A percentile compares a stretch with the other conserved stretches of the same genome.
phyloP scores from a whole-genome alignment of 2,113 vertebrate species.

The Psilopsiagon aymara region DNA sequence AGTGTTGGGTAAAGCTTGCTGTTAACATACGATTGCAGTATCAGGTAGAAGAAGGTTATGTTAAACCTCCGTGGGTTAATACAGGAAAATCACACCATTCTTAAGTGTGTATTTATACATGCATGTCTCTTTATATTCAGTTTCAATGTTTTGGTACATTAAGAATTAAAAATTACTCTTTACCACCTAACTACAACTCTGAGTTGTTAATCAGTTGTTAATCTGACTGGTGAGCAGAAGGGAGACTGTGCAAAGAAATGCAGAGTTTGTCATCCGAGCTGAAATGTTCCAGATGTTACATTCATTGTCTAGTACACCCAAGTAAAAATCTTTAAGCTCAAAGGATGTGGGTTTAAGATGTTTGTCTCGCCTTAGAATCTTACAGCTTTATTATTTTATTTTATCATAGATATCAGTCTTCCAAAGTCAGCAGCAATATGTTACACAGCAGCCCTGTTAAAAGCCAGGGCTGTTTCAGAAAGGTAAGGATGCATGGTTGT shows the following conservation, averaged over 20 bases:
- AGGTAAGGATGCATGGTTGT: slow-evolving; percentile 80
- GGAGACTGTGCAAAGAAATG: background rate
- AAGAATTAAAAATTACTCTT: background rate
- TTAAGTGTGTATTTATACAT: background rate
- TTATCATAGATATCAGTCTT: slow-evolving; percentile 92
- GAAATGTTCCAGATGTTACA: background rate
- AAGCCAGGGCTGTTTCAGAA: slow-evolving; percentile 98
- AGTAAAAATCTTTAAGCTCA: background rate
- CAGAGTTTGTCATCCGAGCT: background rate
- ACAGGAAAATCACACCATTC: background rate
- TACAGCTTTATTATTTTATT: slow-evolving; percentile 41
- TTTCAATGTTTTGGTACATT: background rate
- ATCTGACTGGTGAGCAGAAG: background rate
- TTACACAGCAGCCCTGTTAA: slow-evolving; percentile 97
- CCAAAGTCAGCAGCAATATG: slow-evolving; percentile 99
- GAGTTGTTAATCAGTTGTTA: background rate
- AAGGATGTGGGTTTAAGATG: background rate
- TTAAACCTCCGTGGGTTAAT: background rate
- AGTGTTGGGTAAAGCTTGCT: background rate
- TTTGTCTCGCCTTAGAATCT: slow-evolving; percentile 41
- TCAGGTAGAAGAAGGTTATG: background rate
- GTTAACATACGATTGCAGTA: background rate
- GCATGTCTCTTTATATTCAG: background rate
- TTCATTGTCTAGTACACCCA: background rate
- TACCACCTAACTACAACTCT: background rate